phyloP scores from a whole-genome alignment of 2,113 vertebrate genomes.

The Ancistrus triradiatus region DNA sequence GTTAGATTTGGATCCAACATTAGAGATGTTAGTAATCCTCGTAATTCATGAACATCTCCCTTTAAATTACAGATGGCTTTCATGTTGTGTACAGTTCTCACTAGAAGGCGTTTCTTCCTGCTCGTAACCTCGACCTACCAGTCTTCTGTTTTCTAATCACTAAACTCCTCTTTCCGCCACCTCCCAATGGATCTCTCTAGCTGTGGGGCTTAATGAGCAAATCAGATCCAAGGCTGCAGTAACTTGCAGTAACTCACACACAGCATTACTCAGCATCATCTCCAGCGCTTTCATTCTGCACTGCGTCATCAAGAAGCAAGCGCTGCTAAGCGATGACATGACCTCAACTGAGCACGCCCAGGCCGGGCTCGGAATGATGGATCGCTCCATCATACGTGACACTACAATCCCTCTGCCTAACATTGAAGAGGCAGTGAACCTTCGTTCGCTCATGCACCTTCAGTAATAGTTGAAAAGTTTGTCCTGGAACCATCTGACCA shows the following conservation, averaged over 20 bases:
- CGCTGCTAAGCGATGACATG: constrained; percentile 5
- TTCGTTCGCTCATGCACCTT: too few relatives aligned
- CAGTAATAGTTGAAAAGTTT: too few relatives aligned
- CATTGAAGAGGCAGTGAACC: too few relatives aligned
- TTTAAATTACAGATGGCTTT: too few relatives aligned
- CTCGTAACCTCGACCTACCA: neutral
- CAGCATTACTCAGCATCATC: constrained; percentile 44
- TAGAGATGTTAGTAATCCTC: too few relatives aligned
- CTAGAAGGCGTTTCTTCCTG: too few relatives aligned
- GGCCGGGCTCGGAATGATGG: neutral
- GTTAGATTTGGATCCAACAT: too few relatives aligned
- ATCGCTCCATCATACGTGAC: neutral
- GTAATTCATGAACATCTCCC: too few relatives aligned
- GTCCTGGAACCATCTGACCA: too few relatives aligned
- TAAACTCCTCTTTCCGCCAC: neutral
- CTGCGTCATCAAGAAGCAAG: constrained; percentile 19
- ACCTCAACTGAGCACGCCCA: constrained; percentile 18
- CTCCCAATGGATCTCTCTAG: neutral
- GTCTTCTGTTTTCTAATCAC: neutral
- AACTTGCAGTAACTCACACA: constrained; percentile 5
- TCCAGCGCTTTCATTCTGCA: constrained; percentile 13
- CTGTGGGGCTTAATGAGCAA: constrained; percentile 13
- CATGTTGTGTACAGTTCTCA: too few relatives aligned
- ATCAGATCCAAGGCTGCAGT: constrained; percentile 33
- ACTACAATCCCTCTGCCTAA: too few relatives aligned